Evolutionary conservation across 2,113 vertebrate genomes (phyloP), one percentile per base, ranked within the genome.

Genomic region (Phodopus roborovskii): DNA sequence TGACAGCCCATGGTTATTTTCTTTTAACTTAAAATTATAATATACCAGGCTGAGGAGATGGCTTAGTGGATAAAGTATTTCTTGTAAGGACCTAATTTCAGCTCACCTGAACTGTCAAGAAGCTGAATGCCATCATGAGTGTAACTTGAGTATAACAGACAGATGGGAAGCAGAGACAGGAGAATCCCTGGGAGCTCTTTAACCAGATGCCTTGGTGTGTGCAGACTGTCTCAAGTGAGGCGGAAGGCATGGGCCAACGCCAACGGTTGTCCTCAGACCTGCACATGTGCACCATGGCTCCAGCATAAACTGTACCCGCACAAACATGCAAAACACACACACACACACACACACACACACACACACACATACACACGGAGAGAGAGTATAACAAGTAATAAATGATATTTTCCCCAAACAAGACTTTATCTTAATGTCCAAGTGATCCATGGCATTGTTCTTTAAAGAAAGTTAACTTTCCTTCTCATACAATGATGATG

Each of bases 391-490:
- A 60, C 93, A 92, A 90, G 28, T 78, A 64, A 95, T 78, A 89
- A 95, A 81, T 71, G 90, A 62, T 2, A 0, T 96, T 92, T 97
- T 96, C 16, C 92, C 68, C 74, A 64, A 96, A 86, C 87, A 92
- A 90, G 20, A 90, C 68, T 4, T 28, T 73, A 30, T 97, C 9
- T 95, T 79, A 92, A 15, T 93, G 85, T 85, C 70, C 75, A 94
- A 95, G 90, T 60, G 84, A 95, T 93, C 86, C 60, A 77, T 70
- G 50, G 33, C 53, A 83, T 7, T 94, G 45, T 91, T 91, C 91
- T 83, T 97, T 96, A 94, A 96, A 96, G 53, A 45, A 92, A 95
- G 82, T 96, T 97, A 90, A 85, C 42, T 81, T 9, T 68, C 64
- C 60, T 94, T 95, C 91, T 88, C 50, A 39, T 90, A 85, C 58